A percentile compares a stretch with the other conserved stretches of the same genome.
Evolutionary conservation across 2,888 invertebrate species (phyloP).

Genomic region (Nephrotoma appendiculata): DNA sequence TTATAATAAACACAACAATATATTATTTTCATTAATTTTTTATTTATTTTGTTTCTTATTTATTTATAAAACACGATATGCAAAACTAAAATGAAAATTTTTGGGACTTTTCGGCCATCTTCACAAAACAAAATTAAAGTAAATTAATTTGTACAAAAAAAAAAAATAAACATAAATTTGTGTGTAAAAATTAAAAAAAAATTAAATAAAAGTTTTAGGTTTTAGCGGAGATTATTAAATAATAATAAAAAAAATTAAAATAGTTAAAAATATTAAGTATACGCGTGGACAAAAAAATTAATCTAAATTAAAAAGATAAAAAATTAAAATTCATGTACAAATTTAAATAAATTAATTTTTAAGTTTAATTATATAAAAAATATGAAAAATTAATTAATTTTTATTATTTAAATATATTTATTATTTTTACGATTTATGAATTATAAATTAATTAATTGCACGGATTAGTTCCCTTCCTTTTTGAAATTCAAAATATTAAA

Average conservation of each 20-base stretch:
- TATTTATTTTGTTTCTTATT: neutral
- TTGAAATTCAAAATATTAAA: slow-evolving; percentile 1
- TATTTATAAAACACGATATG: neutral
- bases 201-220: neutral
- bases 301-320: neutral
- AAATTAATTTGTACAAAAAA: neutral
- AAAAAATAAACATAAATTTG: neutral
- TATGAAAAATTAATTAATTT: neutral
- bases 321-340: neutral
- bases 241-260: neutral
- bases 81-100: neutral
- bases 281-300: neutral
- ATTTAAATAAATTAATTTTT: slow-evolving; percentile 3
- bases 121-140: neutral
- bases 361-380: neutral
- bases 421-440: neutral
- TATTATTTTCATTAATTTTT: neutral
- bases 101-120: slow-evolving; percentile 3
- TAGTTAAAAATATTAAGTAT: slow-evolving; percentile 4
- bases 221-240: slow-evolving; percentile 1
- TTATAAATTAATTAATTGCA: slow-evolving; percentile 3
- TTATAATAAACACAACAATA: neutral
- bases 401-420: neutral
- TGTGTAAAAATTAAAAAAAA: neutral
- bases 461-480: slow-evolving; percentile 6